phyloP scores from a whole-genome alignment of 2,797 vertebrate species.

The Benthosema pterotum region DNA sequence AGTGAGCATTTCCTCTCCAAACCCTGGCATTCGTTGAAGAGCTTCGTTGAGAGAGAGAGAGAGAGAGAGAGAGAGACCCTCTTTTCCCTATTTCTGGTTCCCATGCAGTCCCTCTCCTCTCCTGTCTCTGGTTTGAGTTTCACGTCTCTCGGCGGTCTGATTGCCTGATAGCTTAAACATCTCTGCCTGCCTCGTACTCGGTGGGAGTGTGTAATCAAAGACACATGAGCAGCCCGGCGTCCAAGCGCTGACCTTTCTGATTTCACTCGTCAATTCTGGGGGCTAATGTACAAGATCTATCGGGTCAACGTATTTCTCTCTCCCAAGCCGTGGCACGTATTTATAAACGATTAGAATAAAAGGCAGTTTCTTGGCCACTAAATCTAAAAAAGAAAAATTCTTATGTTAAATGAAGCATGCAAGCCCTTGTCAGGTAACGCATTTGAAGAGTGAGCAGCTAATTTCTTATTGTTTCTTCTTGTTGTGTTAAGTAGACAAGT shows the following conservation, averaged over 20 bases:
- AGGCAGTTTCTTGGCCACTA: constrained; percentile 47
- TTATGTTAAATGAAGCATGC: constrained; percentile 46
- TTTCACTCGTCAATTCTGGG: constrained; percentile 77
- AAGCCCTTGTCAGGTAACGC: constrained; percentile 23
- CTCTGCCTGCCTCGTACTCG: constrained; percentile 68
- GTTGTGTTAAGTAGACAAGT: constrained; percentile 43
- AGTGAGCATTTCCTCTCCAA: constrained; percentile 50
- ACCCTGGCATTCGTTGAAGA: constrained; percentile 69
- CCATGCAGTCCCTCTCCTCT: constrained; percentile 54
- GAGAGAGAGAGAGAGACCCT: too few relatives aligned
- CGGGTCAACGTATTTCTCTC: constrained; percentile 69
- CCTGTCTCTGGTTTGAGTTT: constrained; percentile 79
- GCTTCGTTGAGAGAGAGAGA: constrained; percentile 55
- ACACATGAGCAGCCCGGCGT: constrained; percentile 75
- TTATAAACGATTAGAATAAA: constrained; percentile 59
- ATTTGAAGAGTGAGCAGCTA: constrained; percentile 19
- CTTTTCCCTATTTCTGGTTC: constrained; percentile 56
- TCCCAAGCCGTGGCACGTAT: constrained; percentile 46
- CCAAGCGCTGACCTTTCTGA: constrained; percentile 79
- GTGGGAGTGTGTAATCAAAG: constrained; percentile 81
- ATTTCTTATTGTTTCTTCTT: constrained; percentile 1
- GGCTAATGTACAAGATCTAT: constrained; percentile 72
- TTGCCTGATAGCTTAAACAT: constrained; percentile 81
- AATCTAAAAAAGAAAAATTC: constrained; percentile 53
- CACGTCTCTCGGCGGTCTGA: constrained; percentile 76